These are phyloP conservation scores for Manacus vitellinus DNA, from an alignment of 2,113 vertebrate species.

Conservation along the genomic window DNA sequence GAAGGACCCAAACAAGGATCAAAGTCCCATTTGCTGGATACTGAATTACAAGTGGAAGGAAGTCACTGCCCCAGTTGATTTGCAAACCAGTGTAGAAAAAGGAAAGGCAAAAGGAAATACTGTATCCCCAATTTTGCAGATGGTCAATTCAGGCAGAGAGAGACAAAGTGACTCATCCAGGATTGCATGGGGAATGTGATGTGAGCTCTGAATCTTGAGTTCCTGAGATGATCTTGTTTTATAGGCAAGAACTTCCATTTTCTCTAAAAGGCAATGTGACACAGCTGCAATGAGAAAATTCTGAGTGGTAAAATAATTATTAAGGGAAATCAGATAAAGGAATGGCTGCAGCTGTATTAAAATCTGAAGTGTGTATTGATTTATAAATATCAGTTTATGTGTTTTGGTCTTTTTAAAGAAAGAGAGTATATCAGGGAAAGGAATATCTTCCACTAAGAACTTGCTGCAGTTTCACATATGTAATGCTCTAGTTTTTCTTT, in stretches of 20 bases:
- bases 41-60: neutral
- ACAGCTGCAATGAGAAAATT: neutral
- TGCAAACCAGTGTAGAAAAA: neutral
- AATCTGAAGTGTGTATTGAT: neutral
- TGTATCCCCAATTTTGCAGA: neutral
- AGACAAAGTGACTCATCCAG: neutral
- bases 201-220: neutral
- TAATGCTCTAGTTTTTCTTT: constrained; percentile 12
- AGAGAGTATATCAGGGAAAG: neutral
- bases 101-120: neutral
- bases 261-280: neutral
- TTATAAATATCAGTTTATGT: neutral
- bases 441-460: neutral
- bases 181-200: neutral
- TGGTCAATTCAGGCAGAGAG: neutral
- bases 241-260: neutral
- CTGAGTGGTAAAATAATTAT: constrained; percentile 17
- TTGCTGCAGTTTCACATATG: neutral
- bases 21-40: neutral
- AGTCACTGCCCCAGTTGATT: neutral
- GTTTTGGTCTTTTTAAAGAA: neutral
- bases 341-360: neutral
- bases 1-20: neutral
- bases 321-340: constrained; percentile 22
- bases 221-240: neutral